A percentile compares a stretch with the other conserved stretches of the same genome.
phyloP scores from a whole-genome alignment of 2,888 invertebrate species.

The Cotesia congregata region DNA sequence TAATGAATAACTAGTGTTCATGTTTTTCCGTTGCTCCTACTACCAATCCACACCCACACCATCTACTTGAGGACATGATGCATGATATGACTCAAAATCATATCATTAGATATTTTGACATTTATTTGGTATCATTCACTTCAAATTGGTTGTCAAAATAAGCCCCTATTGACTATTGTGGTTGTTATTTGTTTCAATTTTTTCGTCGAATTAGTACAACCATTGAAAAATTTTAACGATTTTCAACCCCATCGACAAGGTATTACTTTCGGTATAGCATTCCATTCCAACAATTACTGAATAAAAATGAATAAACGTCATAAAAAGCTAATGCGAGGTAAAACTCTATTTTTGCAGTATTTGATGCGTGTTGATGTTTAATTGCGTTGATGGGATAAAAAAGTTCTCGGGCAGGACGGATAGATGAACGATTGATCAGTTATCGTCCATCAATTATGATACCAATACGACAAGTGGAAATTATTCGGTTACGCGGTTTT shows the following conservation, averaged over 20 bases:
- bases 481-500: constrained; percentile 11
- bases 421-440: constrained; percentile 34
- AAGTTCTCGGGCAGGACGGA: constrained; percentile 10
- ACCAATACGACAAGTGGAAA: constrained; percentile 33
- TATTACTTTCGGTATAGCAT: constrained; percentile 46
- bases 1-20: neutral
- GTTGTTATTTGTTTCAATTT: too few relatives aligned
- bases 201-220: too few relatives aligned
- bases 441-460: constrained; percentile 38
- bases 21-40: neutral
- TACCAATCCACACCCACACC: neutral
- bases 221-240: neutral
- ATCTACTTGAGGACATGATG: neutral
- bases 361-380: constrained; percentile 4
- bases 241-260: constrained; percentile 44
- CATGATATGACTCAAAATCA: too few relatives aligned
- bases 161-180: too few relatives aligned
- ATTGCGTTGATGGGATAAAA: constrained; percentile 15
- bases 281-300: neutral
- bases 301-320: neutral
- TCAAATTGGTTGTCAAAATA: too few relatives aligned
- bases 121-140: too few relatives aligned
- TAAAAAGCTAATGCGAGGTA: constrained; percentile 12
- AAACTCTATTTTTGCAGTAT: constrained; percentile 42
- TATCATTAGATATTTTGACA: too few relatives aligned